Base-by-base conservation (phyloP, 2,888 invertebrate species). In the Phanerotoma sp. region DNA sequence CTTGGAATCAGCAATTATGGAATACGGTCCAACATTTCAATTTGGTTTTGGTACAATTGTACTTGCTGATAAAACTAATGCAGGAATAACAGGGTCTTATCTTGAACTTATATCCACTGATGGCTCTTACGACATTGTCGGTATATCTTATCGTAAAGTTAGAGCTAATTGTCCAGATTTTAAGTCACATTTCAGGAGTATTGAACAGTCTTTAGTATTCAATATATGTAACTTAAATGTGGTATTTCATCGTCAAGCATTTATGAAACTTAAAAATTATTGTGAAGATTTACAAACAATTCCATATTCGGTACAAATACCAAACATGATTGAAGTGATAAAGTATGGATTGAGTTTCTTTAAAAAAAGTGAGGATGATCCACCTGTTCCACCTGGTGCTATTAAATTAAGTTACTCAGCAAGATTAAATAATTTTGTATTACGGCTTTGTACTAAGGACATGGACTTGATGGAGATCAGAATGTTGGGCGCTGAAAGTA, bases 111-210 rank as follows among this genome's bases (percentile, higher is more conserved):
- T 91, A 47, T 84, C 86, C 44, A 88, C 87, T 32, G 80, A 81
- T 62, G 80, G 71, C 28, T 78, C 74, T 10, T 80, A 81, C 16
- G 89, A 91, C 66, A 81, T 91, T 45, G 81, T 89, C 44, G 86
- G 88, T 48, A 73, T 91, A 53, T 79, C 90, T 5, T 91, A 90
- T 71, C 82, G 91, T 71, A 89, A 89, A 83, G 90, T 91, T 0
- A 83, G 85, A 41, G 87, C 90, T 0, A 84, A 86, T 66, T 92
- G 92, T 73, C 91, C 91, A 0, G 92, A 93, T 73, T 92, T 91
- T 77, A 85, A 86, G 68, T 83, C 85, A 0, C 86, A 89, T 69
- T 93, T 91, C 73, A 88, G 89, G 72, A 88, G 84, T 67, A 88
- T 91, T 37, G 91, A 91, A 74, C 88, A 89, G 58, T 87, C 88